Evolutionary conservation across 2,888 invertebrate species (phyloP), one percentile per base, ranked within the genome.

Genomic region (Apodemia arnacis): DNA sequence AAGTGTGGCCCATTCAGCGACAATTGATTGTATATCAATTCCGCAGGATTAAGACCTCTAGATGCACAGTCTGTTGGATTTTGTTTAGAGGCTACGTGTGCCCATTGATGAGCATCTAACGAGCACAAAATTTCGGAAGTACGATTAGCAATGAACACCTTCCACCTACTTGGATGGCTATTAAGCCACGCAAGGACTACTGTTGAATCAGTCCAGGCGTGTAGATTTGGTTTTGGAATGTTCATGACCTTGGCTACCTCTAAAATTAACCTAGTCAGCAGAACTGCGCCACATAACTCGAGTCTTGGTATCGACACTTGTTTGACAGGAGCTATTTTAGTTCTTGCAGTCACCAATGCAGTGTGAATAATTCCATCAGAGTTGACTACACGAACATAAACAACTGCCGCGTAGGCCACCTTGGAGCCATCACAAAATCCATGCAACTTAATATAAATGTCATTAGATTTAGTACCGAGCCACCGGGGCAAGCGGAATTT

Each of bases 31-130:
- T 15, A 4, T 5, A 44, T 15, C 15, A 44, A 44, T 44, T 44
- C 15, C 15, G 3, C 15, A 13, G 44, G 15, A 15, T 44, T 44
- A 15, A 15, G 15, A 13, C 82, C 82, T 34, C 76, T 63, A 0
- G 66, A 66, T 11, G 75, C 75, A 15, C 63, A 69, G 78, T 95
- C 94, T 1, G 94, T 94, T 4, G 94, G 94, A 79, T 95, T 95
- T 11, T 93, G 76, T 2, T 27, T 34, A 0, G 91, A 87, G 13
- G 63, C 6, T 1, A 93, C 89, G 73, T 93, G 74, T 78, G 77
- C 13, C 75, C 81, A 83, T 27, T 81, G 77, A 10, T 21, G 34
- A 18, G 21, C 27, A 11, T 91, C 81, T 18, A 92, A 6, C 2
- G 54, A 41, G 0, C 82, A 77, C 10, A 93, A 76, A 8, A 95